phyloP scores from a whole-genome alignment of 2,113 vertebrate species.

The Junco hyemalis region DNA sequence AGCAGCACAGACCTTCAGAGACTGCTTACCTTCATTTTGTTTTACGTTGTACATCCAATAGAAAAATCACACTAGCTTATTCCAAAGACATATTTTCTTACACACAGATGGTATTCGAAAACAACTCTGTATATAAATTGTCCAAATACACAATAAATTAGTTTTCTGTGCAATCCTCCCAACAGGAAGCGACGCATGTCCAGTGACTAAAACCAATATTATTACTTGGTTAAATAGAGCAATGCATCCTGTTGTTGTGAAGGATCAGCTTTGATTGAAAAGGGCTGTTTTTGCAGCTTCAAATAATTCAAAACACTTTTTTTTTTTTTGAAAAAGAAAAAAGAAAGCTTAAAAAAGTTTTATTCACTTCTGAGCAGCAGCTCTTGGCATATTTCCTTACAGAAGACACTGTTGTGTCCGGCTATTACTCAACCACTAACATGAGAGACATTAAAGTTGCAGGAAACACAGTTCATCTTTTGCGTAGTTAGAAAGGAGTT shows the following conservation, averaged over 20 bases:
- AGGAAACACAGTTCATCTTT: conserved; percentile 63
- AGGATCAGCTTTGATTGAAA: conserved; percentile 38
- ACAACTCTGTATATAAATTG: neutral
- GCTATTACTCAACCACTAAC: conserved; percentile 49
- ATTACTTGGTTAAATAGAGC: conserved; percentile 12
- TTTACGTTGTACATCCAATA: neutral
- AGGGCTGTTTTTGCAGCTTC: conserved; percentile 31
- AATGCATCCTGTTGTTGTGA: conserved; percentile 42
- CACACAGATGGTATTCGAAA: neutral
- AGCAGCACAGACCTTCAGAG: neutral
- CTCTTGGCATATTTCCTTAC: conserved; percentile 17
- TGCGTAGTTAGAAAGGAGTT: conserved; percentile 54
- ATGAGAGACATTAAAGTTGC: conserved; percentile 9
- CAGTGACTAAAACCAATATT: conserved; percentile 29
- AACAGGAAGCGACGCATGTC: neutral
- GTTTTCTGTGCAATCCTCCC: neutral
- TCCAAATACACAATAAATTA: neutral
- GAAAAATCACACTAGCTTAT: neutral
- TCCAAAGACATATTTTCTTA: neutral
- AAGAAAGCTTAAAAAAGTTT: neutral
- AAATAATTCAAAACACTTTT: conserved; percentile 15
- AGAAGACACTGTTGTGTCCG: conserved; percentile 47
- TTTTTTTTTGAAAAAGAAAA: neutral
- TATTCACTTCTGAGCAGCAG: neutral
- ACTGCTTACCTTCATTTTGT: neutral